Evolutionary conservation across 2,113 vertebrate species (phyloP), one percentile per base, ranked within the genome.

Genomic region (Heterotilapia buettikoferi): DNA sequence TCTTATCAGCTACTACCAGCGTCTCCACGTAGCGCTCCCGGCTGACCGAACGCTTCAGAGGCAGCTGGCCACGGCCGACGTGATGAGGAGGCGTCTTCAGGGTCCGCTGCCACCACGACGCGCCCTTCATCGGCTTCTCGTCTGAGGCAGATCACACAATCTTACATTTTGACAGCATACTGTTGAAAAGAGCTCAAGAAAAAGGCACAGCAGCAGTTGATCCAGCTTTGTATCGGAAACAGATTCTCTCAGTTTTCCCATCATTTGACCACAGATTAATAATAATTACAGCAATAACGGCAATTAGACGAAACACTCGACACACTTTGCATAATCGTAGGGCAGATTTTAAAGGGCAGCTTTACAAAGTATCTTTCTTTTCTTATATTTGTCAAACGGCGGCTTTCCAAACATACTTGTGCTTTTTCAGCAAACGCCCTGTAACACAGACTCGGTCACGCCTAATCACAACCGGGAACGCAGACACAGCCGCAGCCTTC

Each of bases 1-100:
- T 99, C 94, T 98, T 99, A 96, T 99, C 99, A 0, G 98, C 99
- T 61, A 99, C 99, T 92, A 99, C 99, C 92, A 99, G 95, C 0
- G 99, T 99, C 96, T 99, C 99, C 93, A 99, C 98, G 5, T 98
- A 99, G 91, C 98, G 98, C 96, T 99, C 99, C 0, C 97, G 97
- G 97, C 98, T 98, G 68, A 99, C 99, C 0, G 99, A 99, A 56
- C 99, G 97, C 95, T 99, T 99, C 45, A 98, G 96, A 33, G 98
- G 98, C 26, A 98, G 96, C 93, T 98, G 98, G 7, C 98, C 97
- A 0, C 98, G 96, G 18, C 98, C 97, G 1, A 97, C 97, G 6
- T 98, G 97, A 56, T 98, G 98, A 50, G 97, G 97, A 0, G 98
- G 97, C 0, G 97, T 97, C 87, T 99, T 99, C 89, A 98, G 95